Percentiles rank a stretch among this genome's conserved stretches.
These are phyloP conservation scores for Acipenser transmontanus DNA, from an alignment of 2,797 vertebrate species.

Conservation along the genomic window DNA sequence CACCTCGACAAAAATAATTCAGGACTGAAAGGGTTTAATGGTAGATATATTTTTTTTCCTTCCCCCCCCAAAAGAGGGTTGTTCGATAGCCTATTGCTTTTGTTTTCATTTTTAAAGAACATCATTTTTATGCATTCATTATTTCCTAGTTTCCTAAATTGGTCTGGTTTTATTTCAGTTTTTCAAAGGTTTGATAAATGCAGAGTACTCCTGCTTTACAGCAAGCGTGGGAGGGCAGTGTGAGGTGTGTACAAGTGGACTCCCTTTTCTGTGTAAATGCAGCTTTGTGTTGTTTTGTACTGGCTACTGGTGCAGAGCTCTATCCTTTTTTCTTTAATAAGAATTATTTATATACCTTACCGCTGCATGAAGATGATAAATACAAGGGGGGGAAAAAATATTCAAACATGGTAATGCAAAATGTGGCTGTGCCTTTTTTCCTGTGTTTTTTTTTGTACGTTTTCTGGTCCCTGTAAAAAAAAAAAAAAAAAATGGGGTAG, in stretches of 20 bases:
- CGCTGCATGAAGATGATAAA: constrained; percentile 17
- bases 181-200: constrained; percentile 11
- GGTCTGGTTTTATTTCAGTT: constrained; percentile 1
- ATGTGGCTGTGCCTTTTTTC: constrained; percentile 18
- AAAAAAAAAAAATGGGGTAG: constrained; percentile 1
- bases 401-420: constrained; percentile 17
- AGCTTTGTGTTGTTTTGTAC: constrained; percentile 19
- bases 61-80: too few relatives aligned
- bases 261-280: constrained; percentile 12
- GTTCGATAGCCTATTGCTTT: too few relatives aligned
- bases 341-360: constrained; percentile 19
- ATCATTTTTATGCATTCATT: too few relatives aligned
- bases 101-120: too few relatives aligned
- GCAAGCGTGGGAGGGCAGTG: background rate
- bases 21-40: too few relatives aligned
- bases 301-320: constrained; percentile 18
- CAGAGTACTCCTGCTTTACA: background rate
- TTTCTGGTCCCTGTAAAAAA: constrained; percentile 11
- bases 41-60: too few relatives aligned
- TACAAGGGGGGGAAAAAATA: constrained; percentile 1
- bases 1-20: too few relatives aligned
- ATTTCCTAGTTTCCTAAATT: too few relatives aligned
- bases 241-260: background rate
- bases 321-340: constrained; percentile 10
- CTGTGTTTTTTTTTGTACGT: constrained; percentile 15